These are phyloP conservation scores for Catagonus wagneri DNA, from an alignment of 2,113 vertebrate species.

Conservation along the genomic window DNA sequence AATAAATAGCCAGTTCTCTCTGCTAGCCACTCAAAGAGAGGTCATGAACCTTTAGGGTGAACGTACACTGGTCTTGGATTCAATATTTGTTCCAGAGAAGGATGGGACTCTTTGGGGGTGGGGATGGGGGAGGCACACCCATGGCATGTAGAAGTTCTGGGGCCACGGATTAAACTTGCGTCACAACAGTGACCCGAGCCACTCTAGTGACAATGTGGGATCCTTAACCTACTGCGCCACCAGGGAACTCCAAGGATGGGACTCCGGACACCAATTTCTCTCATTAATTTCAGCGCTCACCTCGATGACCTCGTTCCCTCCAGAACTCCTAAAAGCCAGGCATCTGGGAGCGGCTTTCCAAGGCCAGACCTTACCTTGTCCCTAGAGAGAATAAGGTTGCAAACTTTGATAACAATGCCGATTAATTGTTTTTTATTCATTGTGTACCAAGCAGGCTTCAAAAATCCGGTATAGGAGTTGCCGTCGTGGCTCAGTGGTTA, in stretches of 20 bases:
- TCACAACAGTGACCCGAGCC: too few relatives aligned
- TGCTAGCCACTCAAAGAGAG: not conserved
- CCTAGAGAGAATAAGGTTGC: not conserved
- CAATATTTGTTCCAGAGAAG: conserved; percentile 19
- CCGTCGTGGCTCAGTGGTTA: too few relatives aligned
- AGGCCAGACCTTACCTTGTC: not conserved
- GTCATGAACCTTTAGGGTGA: not conserved
- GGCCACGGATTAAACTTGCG: too few relatives aligned
- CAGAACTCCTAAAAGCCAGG: not conserved
- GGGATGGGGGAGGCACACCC: too few relatives aligned
- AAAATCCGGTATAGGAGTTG: accelerated
- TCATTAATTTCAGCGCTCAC: not conserved
- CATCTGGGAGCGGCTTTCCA: not conserved
- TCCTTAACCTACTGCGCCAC: too few relatives aligned
- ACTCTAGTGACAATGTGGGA: too few relatives aligned
- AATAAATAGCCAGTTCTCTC: not conserved
- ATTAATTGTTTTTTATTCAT: not conserved
- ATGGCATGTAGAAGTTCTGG: too few relatives aligned
- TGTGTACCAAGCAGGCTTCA: not conserved
- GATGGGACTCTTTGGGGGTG: not conserved
- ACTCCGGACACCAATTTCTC: not conserved
- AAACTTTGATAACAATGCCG: not conserved
- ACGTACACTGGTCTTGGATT: conserved; percentile 43
- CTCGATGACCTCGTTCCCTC: not conserved
- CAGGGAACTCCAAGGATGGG: not conserved